Evolutionary conservation across 2,888 invertebrate species (phyloP).

Genomic region (Drosophila nr. perissopoda): DNA sequence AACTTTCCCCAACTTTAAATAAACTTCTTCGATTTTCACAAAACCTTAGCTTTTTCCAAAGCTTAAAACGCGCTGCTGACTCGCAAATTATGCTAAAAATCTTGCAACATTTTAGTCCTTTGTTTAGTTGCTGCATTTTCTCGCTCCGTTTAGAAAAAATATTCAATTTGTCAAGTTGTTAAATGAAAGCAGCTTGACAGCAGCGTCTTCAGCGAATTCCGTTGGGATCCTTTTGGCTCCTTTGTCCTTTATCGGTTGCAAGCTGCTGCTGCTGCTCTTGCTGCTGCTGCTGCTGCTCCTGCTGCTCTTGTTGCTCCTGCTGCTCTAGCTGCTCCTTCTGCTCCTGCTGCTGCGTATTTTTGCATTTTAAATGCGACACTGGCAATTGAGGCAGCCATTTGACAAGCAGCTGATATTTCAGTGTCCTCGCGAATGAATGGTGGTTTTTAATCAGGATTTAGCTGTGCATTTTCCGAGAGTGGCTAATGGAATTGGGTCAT

Average conservation of each 20-base stretch:
- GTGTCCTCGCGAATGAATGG: constrained; percentile 54
- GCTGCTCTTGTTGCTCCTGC: neutral
- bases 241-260: constrained; percentile 19
- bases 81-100: no score
- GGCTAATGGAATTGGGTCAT: neutral
- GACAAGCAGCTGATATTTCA: constrained; percentile 46
- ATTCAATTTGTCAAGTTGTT: constrained; percentile 78
- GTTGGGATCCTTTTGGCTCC: constrained; percentile 4
- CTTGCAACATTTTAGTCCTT: neutral
- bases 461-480: constrained; percentile 45
- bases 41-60: neutral
- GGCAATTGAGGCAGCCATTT: constrained; percentile 33
- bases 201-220: constrained; percentile 3
- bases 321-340: no score
- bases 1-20: neutral
- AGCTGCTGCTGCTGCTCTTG: neutral
- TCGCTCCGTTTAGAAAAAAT: constrained; percentile 14
- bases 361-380: constrained; percentile 58
- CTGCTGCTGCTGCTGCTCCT: neutral
- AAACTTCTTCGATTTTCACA: neutral
- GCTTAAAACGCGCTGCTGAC: neutral
- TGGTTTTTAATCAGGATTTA: constrained; percentile 42
- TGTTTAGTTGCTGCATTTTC: constrained; percentile 19
- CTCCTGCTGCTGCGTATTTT: constrained; percentile 22
- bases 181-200: constrained; percentile 60